Base-by-base conservation (phyloP, 2,797 vertebrate genomes). In the Melopsittacus undulatus region DNA sequence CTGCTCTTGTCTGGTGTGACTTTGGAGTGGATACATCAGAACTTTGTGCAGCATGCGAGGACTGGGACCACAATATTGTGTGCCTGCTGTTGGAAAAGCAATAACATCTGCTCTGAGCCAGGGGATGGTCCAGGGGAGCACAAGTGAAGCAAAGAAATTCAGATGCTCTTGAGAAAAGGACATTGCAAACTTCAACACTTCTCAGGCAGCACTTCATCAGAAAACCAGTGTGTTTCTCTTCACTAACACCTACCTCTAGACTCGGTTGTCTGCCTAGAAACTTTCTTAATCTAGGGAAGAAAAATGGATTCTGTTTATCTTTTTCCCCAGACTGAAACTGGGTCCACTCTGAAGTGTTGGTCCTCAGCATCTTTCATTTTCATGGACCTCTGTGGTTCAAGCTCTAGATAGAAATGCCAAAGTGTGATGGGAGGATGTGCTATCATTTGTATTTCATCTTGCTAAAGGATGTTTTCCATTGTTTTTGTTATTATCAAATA, bases 401-500 rank as follows among this genome's bases (percentile, higher is more conserved):
- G 3, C 20, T 78, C 38, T 42, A 83, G 42, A 63, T 8, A 75
- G 22, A 92, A 89, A 68, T 40, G 30, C 38, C 32, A 6, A 66
- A 63, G 17, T 10, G 27, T 43, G 51, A 77, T 42, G 43, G n/a
- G 13, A 81, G 34, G 69, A 78, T 52, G 32, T 32, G 79, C 76
- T 81, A 81, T 56, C 43, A 49, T 96, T 91, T 70, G 36, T 56
- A 56, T 78, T 92, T 74, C 32, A 29, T 92, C 32, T 93, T 78
- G 75, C 27, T 34, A 3, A 91, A 91, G 78, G 64, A 87, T 76
- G 46, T 56, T 94, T 93, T 91, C 68, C 16, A 34, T 74, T 84
- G 54, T 42, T 88, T 42, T 36, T 92, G n/a, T 70, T 91, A 75
- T 89, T 91, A 93, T 78, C 57, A 85, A 51, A 94, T 80, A 95